phyloP scores from a whole-genome alignment of 2,888 invertebrate genomes.

The Orchestes rusci region DNA sequence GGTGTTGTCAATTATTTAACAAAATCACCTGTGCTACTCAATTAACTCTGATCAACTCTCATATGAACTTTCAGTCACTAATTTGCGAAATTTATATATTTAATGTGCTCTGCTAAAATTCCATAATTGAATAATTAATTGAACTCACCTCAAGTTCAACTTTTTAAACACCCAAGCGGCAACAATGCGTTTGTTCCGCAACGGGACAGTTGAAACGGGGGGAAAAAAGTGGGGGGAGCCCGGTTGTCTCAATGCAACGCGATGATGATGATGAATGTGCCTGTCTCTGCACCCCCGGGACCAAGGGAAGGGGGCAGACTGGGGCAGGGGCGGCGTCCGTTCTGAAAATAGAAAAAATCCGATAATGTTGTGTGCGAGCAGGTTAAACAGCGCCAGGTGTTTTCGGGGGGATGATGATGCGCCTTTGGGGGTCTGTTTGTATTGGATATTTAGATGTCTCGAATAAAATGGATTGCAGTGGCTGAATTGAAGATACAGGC shows the following conservation, averaged over 20 bases:
- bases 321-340: slow-evolving; percentile 16
- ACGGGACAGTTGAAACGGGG: slow-evolving; percentile 8
- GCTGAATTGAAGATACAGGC: no score
- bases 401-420: slow-evolving; percentile 4
- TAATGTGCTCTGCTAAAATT: no score
- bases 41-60: background rate
- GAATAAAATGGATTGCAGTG: no score
- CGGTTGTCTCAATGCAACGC: slow-evolving; percentile 34
- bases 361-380: slow-evolving; percentile 3
- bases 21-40: no score
- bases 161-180: no score
- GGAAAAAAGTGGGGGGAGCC: slow-evolving; percentile 24
- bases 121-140: no score
- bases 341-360: background rate
- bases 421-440: background rate
- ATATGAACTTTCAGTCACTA: no score
- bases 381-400: slow-evolving; percentile 9
- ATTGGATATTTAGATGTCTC: no score
- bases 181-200: background rate
- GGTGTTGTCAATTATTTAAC: slow-evolving; percentile 10
- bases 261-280: slow-evolving; percentile 42
- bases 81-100: no score
- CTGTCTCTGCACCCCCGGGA: slow-evolving; percentile 31
- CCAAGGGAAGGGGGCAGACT: slow-evolving; percentile 12
- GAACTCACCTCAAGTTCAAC: no score